Evolutionary conservation across 1,140 invertebrate species (phyloP).

Genomic region (Steinernema khuongi): DNA sequence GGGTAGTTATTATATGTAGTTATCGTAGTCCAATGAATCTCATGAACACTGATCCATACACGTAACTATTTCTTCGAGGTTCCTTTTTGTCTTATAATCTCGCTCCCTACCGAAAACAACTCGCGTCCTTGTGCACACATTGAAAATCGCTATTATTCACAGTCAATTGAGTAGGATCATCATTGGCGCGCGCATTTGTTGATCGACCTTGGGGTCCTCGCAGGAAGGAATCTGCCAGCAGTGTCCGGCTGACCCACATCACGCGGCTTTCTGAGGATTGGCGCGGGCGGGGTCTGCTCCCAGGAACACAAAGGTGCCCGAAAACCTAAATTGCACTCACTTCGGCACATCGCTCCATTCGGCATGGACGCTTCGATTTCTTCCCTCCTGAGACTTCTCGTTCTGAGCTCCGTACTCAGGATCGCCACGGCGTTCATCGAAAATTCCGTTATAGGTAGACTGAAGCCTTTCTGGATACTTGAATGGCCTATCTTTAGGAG

Average conservation of each 20-base stretch:
- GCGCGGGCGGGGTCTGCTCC: background rate
- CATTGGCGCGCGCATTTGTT: background rate
- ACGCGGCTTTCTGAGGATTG: background rate
- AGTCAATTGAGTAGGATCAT: conserved; percentile 10
- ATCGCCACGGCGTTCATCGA: background rate
- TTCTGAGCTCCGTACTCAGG: background rate
- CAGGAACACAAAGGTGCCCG: conserved; percentile 10
- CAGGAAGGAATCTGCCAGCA: background rate
- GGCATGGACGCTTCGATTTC: background rate
- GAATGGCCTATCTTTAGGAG: conserved; percentile 35
- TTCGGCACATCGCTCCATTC: background rate
- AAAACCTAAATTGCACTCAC: background rate
- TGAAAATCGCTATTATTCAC: background rate
- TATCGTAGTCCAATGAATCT: too few relatives aligned
- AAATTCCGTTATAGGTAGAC: background rate
- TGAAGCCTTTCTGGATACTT: too few relatives aligned
- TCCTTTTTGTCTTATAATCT: background rate
- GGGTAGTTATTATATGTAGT: too few relatives aligned
- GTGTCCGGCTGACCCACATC: conserved; percentile 1
- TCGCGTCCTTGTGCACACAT: background rate
- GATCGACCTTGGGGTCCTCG: background rate
- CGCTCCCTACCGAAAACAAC: conserved; percentile 1
- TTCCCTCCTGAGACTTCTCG: background rate
- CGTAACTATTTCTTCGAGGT: too few relatives aligned
- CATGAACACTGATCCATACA: too few relatives aligned